Evolutionary conservation across 2,797 vertebrate species (phyloP), one percentile per base, ranked within the genome.

Genomic region (Pygocentrus nattereri): DNA sequence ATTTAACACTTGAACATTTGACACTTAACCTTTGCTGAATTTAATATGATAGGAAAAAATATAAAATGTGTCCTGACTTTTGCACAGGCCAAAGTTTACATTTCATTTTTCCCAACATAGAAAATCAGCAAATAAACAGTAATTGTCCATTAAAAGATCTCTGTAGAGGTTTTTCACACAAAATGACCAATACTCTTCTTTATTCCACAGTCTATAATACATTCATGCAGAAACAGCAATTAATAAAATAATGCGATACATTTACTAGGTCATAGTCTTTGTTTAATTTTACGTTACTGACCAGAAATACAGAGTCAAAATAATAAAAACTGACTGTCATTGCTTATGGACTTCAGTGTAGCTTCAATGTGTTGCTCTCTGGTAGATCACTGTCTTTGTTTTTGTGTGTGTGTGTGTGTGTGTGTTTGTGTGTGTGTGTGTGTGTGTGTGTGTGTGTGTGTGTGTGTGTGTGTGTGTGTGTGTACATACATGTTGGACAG

Each of bases 401-500:
- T 85, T 81, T 85, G 84, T 88, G 88, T 80, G 44, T 78, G 67
- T 54, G 16, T 52, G 47, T 67, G n/a, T 59, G 27, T 56, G 23
- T 56, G 41, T 44, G 74, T 77, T 72, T 74, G 59, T 30, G 25
- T 21, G 30, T 49, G 68, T 54, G 16, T 52, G 47, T 67, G n/a
- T 59, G 27, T 56, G 23, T 56, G 41, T 44, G 74, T 77, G 72
- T 74, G 59, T 30, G 25, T 21, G 30, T 49, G 68, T 81, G 16
- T 52, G 71, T 85, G 82, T 85, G 85, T 88, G 87, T 81, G 41
- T 77, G 68, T 70, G 25, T 59, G 59, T 56, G 21, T 62, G 31
- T 61, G 38, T 59, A 19, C 25, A n/a, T n/a, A 65, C 19, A 27
- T 62, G 38, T 68, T 68, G 71, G 78, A 62, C 62, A 78, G 31